A percentile compares a stretch with the other conserved stretches of the same genome.
Conservation (phyloP, 2,888 invertebrate species). For the Copidosoma aretas region DNA sequence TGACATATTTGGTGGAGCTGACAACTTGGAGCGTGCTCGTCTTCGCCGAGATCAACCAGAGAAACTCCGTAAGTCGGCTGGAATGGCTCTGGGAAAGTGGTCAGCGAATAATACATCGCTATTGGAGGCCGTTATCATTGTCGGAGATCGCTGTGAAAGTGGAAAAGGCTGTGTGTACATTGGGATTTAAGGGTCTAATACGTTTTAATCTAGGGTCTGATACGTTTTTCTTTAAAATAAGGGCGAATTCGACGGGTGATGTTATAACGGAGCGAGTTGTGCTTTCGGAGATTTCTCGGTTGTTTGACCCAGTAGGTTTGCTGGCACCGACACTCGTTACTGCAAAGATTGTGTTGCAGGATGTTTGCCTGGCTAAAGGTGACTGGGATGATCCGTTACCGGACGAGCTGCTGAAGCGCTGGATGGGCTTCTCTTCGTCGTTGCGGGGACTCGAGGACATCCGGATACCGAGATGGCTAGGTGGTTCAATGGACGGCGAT, state of each 20-base stretch:
- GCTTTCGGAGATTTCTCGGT: not conserved
- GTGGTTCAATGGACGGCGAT: not conserved
- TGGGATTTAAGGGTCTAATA: too few relatives aligned
- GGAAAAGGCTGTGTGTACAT: too few relatives aligned
- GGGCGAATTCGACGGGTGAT: not conserved
- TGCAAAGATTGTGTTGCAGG: not conserved
- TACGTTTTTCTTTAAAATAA: not conserved
- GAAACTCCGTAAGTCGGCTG: not conserved
- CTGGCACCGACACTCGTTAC: not conserved
- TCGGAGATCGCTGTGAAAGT: too few relatives aligned
- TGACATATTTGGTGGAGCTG: not conserved
- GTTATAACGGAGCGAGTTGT: not conserved
- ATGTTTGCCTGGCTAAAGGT: not conserved
- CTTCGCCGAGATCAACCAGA: not conserved
- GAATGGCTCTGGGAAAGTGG: not conserved
- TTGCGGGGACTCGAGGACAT: not conserved
- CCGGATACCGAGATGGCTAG: not conserved
- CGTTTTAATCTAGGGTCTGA: too few relatives aligned
- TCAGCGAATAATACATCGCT: not conserved
- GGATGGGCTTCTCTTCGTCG: not conserved
- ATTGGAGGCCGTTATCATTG: too few relatives aligned
- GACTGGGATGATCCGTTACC: conserved; percentile 1
- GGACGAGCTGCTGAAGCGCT: not conserved
- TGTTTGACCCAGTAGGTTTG: not conserved
- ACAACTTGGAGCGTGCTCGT: not conserved